A percentile compares a stretch with the other conserved stretches of the same genome.
These are phyloP conservation scores for Leptinotarsa peninsularis DNA, from an alignment of 2,888 invertebrate species.

Conservation along the genomic window DNA sequence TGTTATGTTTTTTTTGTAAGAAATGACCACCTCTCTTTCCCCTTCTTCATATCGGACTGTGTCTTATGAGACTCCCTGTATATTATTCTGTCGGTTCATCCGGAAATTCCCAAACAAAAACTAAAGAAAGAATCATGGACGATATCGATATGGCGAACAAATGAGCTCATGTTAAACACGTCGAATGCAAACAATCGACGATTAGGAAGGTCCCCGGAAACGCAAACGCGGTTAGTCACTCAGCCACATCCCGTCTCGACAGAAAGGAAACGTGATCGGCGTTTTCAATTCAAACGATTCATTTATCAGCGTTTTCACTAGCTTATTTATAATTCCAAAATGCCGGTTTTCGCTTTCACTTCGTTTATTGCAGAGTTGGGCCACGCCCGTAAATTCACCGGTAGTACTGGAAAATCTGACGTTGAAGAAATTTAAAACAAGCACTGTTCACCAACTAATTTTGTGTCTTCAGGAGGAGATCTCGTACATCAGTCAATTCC, in stretches of 20 bases:
- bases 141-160: conserved; percentile 12
- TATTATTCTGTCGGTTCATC: not conserved
- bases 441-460: no score
- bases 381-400: not conserved
- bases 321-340: not conserved
- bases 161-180: conserved; percentile 10
- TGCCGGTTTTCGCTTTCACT: not conserved
- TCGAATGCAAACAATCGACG: conserved; percentile 7
- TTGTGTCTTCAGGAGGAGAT: no score
- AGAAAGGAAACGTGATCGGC: conserved; percentile 23
- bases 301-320: conserved; percentile 10
- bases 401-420: no score
- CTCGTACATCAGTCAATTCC: no score
- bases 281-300: conserved; percentile 1
- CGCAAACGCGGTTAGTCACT: conserved; percentile 19
- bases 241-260: conserved; percentile 21
- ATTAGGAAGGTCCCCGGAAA: conserved; percentile 25
- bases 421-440: no score
- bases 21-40: not conserved
- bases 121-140: not conserved
- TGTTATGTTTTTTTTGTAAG: not conserved
- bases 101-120: not conserved
- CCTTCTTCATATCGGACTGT: no score
- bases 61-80: not conserved
- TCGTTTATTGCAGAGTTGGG: not conserved